A percentile compares a stretch with the other conserved stretches of the same genome.
Evolutionary conservation across 2,113 vertebrate species (phyloP).

Genomic region (Nothobranchius kuhntae): DNA sequence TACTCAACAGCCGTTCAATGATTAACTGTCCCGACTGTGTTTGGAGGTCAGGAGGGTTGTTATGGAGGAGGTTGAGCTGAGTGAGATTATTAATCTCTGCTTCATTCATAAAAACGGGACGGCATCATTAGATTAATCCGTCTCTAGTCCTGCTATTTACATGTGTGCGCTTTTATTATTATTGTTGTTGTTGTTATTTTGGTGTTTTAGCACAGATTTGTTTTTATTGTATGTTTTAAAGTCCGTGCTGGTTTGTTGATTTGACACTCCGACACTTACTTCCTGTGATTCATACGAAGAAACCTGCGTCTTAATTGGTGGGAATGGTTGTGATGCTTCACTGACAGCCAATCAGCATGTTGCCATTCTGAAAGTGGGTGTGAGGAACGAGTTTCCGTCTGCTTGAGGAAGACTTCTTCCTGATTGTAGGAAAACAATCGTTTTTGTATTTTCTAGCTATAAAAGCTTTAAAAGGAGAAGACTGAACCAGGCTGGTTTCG

Average conservation of each 20-base stretch:
- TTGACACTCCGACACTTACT: not conserved
- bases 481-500: too few species aligned
- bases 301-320: not conserved
- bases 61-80: conserved; percentile 49
- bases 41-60: conserved; percentile 20
- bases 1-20: conserved; percentile 52
- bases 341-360: conserved; percentile 20
- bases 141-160: not conserved
- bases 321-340: not conserved
- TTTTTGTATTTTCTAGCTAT: too few species aligned
- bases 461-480: too few species aligned
- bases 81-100: conserved; percentile 24
- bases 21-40: conserved; percentile 56
- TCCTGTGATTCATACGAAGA: conserved; percentile 9
- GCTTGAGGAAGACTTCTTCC: not conserved
- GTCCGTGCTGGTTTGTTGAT: too few species aligned
- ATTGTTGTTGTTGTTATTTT: too few species aligned
- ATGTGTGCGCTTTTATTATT: too few species aligned
- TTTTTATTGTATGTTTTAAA: too few species aligned
- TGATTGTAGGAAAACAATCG: not conserved
- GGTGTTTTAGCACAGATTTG: too few species aligned
- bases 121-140: conserved; percentile 2
- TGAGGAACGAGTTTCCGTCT: not conserved
- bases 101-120: not conserved
- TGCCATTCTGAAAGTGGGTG: conserved; percentile 15